Evolutionary conservation across 2,113 vertebrate species (phyloP), one percentile per base, ranked within the genome.

Genomic region (Urocitellus parryii): DNA sequence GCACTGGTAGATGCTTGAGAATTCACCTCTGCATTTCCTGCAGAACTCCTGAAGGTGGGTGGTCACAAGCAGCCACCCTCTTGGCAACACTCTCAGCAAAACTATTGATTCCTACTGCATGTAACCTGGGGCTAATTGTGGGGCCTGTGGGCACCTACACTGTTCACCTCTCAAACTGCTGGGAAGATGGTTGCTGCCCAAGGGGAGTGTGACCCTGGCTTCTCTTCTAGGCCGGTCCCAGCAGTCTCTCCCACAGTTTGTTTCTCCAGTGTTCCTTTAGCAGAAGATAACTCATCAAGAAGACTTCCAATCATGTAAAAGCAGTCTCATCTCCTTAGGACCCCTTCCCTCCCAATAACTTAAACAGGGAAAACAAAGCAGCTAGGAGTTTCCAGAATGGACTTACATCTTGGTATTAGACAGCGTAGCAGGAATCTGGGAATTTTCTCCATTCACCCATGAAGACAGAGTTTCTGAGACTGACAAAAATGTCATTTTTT

Each of bases 11-110:
- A 9, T 51, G 4, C 67, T 18, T 16, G 25, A 72, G 18, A 39
- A 2, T 25, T 68, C 10, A 10, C 17, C 56, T 34, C 0, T 1
- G 5, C 0, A 68, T 32, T 48, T 81, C 51, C 16, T 8, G 0
- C 3, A 27, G 34, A 65, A 29, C 5, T 8, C 29, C n/a, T 58
- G 24, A 18, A 37, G 27, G 13, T 27, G 18, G 51, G 18, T 5
- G 22, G 32, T 10, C 73, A 78, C 32, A 29, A 24, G 39, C 1
- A 14, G 22, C 16, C 10, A 27, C 11, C 56, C 29, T 82, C 34
- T 70, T 1, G 17, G 14, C 4, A 90, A n/a, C 17, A 27, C 1
- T 48, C 25, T 29, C n/a, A 56, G 48, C 24, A 84, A 79, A 70
- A 73, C 42, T 32, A 5, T 1, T 3, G 14, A 39, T 11, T 11